phyloP scores from a whole-genome alignment of 2,113 vertebrate genomes.

The Eulemur rufifrons region DNA sequence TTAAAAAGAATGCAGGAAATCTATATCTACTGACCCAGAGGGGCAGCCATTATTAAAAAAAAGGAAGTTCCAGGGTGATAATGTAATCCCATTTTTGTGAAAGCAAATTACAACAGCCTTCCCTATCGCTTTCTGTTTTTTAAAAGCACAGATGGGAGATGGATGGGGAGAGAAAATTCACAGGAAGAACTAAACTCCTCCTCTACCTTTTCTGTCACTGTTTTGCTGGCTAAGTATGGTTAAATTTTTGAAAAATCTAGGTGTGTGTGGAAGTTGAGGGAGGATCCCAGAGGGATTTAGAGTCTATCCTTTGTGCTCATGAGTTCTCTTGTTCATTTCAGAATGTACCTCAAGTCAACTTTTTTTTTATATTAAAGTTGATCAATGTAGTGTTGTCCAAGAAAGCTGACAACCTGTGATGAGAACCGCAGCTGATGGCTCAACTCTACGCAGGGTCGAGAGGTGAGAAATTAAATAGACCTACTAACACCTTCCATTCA shows the following conservation, averaged over 20 bases:
- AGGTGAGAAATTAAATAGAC: neutral
- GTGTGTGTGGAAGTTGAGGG: neutral
- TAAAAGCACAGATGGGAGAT: neutral
- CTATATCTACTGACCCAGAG: neutral
- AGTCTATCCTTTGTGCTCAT: neutral
- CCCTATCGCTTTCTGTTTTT: neutral
- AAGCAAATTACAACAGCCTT: neutral
- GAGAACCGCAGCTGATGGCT: neutral
- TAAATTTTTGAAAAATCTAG: neutral
- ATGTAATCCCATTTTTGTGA: neutral
- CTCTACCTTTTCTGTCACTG: neutral
- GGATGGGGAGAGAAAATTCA: neutral
- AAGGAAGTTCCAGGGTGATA: neutral
- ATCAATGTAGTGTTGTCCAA: neutral
- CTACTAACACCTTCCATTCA: neutral
- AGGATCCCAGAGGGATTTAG: neutral
- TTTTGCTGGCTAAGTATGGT: neutral
- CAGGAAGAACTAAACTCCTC: neutral
- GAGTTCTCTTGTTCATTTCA: neutral
- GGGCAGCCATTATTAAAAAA: neutral
- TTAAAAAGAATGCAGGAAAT: neutral
- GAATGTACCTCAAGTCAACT: neutral
- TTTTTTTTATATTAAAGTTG: constrained; percentile 3
- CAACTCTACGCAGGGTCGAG: neutral
- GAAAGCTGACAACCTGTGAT: neutral